phyloP scores from a whole-genome alignment of 2,888 invertebrate species.

The Fabriciana adippe region DNA sequence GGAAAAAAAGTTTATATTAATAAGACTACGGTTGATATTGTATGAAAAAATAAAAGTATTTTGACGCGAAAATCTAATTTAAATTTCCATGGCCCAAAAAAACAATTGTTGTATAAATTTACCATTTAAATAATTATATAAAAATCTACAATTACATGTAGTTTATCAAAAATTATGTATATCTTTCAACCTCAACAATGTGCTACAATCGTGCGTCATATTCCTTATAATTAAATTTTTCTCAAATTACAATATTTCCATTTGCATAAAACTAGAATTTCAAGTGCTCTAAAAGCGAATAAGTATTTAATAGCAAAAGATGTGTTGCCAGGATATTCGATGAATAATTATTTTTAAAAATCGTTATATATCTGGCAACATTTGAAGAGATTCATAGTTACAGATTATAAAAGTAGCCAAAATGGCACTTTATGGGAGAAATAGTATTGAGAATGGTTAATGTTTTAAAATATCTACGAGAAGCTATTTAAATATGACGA shows the following conservation, averaged over 20 bases:
- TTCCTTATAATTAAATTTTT: slow-evolving; percentile 5
- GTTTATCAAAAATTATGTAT: slow-evolving; percentile 6
- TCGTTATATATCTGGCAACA: slow-evolving; percentile 4
- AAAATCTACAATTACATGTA: not conserved
- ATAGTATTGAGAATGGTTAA: slow-evolving; percentile 46
- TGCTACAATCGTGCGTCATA: slow-evolving; percentile 18
- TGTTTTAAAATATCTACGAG: not conserved
- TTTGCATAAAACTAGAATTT: slow-evolving; percentile 13
- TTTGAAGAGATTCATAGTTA: slow-evolving; percentile 8
- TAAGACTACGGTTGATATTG: too few species aligned
- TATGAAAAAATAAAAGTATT: too few species aligned
- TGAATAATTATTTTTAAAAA: not conserved
- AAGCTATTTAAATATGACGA: too few species aligned
- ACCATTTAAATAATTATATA: slow-evolving; percentile 8
- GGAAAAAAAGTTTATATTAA: too few species aligned
- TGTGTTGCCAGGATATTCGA: slow-evolving; percentile 3
- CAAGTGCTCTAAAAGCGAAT: slow-evolving; percentile 13
- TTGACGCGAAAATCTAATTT: too few species aligned
- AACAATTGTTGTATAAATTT: too few species aligned
- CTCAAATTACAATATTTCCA: not conserved
- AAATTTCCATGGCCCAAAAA: too few species aligned
- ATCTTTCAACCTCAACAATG: not conserved
- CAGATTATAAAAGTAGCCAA: slow-evolving; percentile 45
- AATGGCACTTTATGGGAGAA: slow-evolving; percentile 61
- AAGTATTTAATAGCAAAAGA: not conserved